Conservation (phyloP, 2,113 vertebrate species). For the Salvelinus fontinalis region DNA sequence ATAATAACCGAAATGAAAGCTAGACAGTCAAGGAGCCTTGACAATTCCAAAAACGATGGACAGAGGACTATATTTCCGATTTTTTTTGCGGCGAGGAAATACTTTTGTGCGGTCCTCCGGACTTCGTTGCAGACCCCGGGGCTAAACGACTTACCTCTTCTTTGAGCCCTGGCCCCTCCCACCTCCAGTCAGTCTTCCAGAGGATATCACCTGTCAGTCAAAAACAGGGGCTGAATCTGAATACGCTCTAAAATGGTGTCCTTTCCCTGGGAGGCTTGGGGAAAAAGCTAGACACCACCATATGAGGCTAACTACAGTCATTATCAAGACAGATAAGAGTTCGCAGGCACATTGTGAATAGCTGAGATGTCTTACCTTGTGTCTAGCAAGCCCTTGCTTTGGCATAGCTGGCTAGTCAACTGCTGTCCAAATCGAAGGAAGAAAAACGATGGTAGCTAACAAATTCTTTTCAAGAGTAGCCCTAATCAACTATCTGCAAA, state of each 20-base stretch:
- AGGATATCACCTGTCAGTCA: constrained; percentile 63
- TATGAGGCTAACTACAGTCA: neutral
- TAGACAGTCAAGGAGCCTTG: no score
- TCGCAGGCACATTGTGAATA: neutral
- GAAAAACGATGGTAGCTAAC: neutral
- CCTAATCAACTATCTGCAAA: neutral
- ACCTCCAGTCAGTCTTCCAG: constrained; percentile 59
- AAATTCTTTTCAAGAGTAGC: neutral
- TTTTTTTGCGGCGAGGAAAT: no score
- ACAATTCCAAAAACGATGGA: no score
- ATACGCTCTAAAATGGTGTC: neutral
- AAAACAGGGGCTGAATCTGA: neutral
- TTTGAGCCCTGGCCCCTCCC: constrained; percentile 22
- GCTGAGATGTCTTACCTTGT: constrained; percentile 31
- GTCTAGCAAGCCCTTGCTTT: constrained; percentile 24
- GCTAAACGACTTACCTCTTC: constrained; percentile 32
- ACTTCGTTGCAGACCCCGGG: no score
- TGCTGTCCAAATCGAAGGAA: neutral
- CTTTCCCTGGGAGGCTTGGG: neutral
- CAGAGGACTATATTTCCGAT: no score
- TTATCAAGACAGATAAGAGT: neutral
- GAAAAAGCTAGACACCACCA: neutral
- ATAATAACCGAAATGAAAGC: no score
- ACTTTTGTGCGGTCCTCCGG: no score
- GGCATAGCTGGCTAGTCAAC: neutral